Percentiles rank a stretch among this genome's conserved stretches.
Conservation (phyloP, 2,888 invertebrate genomes). For the Amorpha juglandis region DNA sequence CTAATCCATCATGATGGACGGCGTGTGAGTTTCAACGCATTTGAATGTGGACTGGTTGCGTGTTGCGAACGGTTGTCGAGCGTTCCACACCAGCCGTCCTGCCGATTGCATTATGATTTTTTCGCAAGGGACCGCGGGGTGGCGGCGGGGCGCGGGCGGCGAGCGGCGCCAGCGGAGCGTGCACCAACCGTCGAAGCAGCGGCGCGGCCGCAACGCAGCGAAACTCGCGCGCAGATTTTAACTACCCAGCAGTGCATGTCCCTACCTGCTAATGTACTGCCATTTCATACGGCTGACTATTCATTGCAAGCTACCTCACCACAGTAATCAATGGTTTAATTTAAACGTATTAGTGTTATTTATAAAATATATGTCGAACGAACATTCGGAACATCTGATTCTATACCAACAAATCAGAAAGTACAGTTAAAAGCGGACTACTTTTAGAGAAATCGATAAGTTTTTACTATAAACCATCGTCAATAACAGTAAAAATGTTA, state of each 20-base stretch:
- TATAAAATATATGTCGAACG: too few species aligned
- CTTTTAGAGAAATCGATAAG: not conserved
- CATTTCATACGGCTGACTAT: not conserved
- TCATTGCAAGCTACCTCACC: too few species aligned
- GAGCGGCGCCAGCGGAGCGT: constrained; percentile 74
- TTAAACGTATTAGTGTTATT: not conserved
- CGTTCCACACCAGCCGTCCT: constrained; percentile 82
- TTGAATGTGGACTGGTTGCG: constrained; percentile 82
- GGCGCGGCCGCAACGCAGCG: constrained; percentile 69
- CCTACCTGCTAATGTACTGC: constrained; percentile 1
- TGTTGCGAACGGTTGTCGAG: constrained; percentile 74
- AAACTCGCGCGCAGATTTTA: constrained; percentile 57
- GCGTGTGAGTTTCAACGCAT: constrained; percentile 83
- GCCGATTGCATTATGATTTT: constrained; percentile 83
- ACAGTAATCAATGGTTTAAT: too few species aligned
- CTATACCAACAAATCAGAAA: not conserved
- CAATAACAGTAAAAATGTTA: not conserved
- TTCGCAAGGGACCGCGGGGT: constrained; percentile 82
- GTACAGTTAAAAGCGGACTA: not conserved
- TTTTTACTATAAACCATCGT: not conserved
- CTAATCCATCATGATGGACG: constrained; percentile 80
- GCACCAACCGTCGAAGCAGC: constrained; percentile 73
- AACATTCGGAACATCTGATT: too few species aligned
- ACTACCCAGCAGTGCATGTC: constrained; percentile 23
- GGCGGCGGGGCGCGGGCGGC: constrained; percentile 63